Evolutionary conservation across 2,888 invertebrate species (phyloP).

Genomic region (Lysandra bellargus): DNA sequence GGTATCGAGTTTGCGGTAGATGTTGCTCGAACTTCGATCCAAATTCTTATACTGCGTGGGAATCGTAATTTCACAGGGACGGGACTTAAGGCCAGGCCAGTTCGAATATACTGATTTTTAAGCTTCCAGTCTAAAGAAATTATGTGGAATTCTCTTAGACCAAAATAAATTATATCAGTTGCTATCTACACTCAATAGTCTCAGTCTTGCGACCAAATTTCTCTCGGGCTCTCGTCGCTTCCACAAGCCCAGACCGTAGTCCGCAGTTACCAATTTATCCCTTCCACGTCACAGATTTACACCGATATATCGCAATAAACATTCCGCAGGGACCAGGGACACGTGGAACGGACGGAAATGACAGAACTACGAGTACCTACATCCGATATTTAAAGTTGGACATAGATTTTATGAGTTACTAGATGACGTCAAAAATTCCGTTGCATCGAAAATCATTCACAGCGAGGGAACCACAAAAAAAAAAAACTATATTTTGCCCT

Average conservation of each 20-base stretch:
- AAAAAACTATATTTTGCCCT: too few relatives aligned
- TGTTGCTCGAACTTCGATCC: too few relatives aligned
- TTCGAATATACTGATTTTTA: too few relatives aligned
- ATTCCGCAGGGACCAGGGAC: slow-evolving; percentile 33
- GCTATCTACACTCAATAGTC: not conserved
- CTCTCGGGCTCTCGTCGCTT: slow-evolving; percentile 54
- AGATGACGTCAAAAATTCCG: too few relatives aligned
- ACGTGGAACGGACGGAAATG: slow-evolving; percentile 20
- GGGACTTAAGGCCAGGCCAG: too few relatives aligned
- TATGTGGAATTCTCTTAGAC: too few relatives aligned
- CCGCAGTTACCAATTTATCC: slow-evolving; percentile 65
- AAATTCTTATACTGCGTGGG: too few relatives aligned
- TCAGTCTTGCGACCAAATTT: slow-evolving; percentile 51
- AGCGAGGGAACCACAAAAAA: too few relatives aligned
- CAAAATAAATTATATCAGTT: not conserved
- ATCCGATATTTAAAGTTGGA: not conserved
- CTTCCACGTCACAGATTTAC: slow-evolving; percentile 65
- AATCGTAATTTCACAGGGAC: too few relatives aligned
- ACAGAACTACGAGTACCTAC: not conserved
- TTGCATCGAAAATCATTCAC: too few relatives aligned
- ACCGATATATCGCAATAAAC: slow-evolving; percentile 47
- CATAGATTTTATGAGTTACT: too few relatives aligned
- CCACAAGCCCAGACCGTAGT: slow-evolving; percentile 53
- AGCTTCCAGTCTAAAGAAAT: too few relatives aligned
- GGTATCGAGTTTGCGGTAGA: not conserved